Percentiles rank a stretch among this genome's conserved stretches.
phyloP scores from a whole-genome alignment of 2,888 invertebrate genomes.

The Noctua comes region DNA sequence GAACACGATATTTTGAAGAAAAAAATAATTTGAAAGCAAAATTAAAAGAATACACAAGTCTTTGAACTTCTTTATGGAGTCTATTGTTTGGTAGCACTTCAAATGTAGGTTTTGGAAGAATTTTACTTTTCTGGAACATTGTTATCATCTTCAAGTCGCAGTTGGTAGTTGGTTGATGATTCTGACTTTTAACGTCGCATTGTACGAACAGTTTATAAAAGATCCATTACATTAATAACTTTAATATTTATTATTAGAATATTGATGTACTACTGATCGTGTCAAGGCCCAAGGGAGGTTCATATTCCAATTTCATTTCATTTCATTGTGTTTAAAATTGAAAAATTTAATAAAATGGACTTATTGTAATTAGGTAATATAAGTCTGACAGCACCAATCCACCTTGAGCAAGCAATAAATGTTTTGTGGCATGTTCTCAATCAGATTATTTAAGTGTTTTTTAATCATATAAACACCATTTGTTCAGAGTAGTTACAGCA shows the following conservation, averaged over 20 bases:
- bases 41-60: constrained; percentile 16
- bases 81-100: constrained; percentile 2
- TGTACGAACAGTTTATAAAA: not conserved
- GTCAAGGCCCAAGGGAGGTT: not conserved
- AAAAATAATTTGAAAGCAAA: constrained; percentile 5
- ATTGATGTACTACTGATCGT: not conserved
- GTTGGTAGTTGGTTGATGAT: not conserved
- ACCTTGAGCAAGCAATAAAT: not conserved
- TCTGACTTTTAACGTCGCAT: not conserved
- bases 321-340: not conserved
- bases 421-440: too few species aligned
- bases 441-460: too few species aligned
- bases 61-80: constrained; percentile 7
- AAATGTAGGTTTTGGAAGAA: not conserved
- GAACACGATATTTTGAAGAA: constrained; percentile 19
- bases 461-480: too few species aligned
- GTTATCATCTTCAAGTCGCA: not conserved
- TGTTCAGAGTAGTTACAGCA: too few species aligned
- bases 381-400: not conserved
- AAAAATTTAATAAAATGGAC: not conserved
- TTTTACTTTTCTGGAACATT: not conserved
- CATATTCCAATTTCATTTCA: not conserved
- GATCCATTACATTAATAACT: not conserved
- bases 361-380: not conserved
- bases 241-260: not conserved